phyloP scores from a whole-genome alignment of 2,797 vertebrate genomes.

The Eulemur coronatus region DNA sequence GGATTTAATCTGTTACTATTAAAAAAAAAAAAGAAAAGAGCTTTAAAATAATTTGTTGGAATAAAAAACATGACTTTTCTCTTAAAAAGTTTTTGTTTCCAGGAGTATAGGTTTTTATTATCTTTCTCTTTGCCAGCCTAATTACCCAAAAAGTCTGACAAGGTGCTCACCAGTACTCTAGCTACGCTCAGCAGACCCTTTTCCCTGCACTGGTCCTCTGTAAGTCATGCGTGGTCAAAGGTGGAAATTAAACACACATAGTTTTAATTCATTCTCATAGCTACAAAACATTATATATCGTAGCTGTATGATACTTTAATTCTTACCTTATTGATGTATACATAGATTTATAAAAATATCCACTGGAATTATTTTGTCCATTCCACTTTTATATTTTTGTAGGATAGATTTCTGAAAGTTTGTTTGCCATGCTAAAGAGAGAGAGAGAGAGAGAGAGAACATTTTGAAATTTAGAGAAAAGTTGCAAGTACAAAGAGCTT shows the following conservation, averaged over 20 bases:
- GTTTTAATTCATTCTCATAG: not conserved
- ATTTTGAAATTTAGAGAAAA: constrained; percentile 2
- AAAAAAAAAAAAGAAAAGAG: not conserved
- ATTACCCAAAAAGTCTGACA: not conserved
- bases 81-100: not conserved
- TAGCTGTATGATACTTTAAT: not conserved
- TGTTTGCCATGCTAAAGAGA: not conserved
- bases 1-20: not conserved
- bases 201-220: not conserved
- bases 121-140: not conserved
- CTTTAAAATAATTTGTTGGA: not conserved
- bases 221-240: not conserved
- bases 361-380: not conserved
- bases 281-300: not conserved
- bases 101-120: not conserved
- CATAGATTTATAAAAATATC: not conserved
- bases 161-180: not conserved
- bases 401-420: not conserved
- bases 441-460: not conserved
- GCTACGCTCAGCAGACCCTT: not conserved
- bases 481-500: not conserved
- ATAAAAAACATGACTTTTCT: not conserved
- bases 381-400: not conserved
- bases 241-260: not conserved
- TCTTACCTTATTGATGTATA: not conserved